Base-by-base conservation (phyloP, 2,888 invertebrate genomes). In the Melieria omissa region DNA sequence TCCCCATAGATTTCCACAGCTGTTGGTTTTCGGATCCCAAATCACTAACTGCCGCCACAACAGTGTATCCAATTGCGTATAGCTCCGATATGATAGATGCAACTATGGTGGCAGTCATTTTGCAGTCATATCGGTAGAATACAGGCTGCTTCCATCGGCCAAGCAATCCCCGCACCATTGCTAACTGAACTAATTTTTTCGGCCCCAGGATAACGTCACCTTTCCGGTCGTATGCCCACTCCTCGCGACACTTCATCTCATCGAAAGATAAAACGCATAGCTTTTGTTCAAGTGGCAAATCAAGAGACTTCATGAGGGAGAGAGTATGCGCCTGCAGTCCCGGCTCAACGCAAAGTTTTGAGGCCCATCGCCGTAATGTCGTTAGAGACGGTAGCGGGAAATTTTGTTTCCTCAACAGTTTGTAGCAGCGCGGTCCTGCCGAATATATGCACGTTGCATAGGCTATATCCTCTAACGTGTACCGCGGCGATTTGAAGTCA, bases 191-290 rank as follows among this genome's bases (percentile, higher is more conserved):
- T 41, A 64, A 71, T 14, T 71, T 68, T 6, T 70, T 68, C 10
- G 74, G 73, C 16, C 47, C 12, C 16, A 76, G 10, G 29, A 72
- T 62, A 9, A 67, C 16, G 49, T 71, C 72, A 9, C 52, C 70
- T 12, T 61, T 69, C 5, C 69, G 61, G 49, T 74, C 65, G 8
- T 70, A 74, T 41, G 54, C 71, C 44, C 71, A 71, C 9, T 71
- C 72, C 55, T 74, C 72, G 55, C 70, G 68, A 4, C 65, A 16
- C 62, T 74, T 74, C 74, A 72, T 76, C 64, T 74, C 73, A 58
- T 76, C 72, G 52, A 72, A 74, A 8, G 61, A 70, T 12, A 70
- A 14, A 1, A 74, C 65, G 44, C 70, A 70, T 16, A 70, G 29
- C 45, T 74, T 74, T 4, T 71, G 70, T 9, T 65, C 65, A 3